These are phyloP conservation scores for Tubulanus polymorphus DNA, from an alignment of 2,888 invertebrate species.

Conservation along the genomic window DNA sequence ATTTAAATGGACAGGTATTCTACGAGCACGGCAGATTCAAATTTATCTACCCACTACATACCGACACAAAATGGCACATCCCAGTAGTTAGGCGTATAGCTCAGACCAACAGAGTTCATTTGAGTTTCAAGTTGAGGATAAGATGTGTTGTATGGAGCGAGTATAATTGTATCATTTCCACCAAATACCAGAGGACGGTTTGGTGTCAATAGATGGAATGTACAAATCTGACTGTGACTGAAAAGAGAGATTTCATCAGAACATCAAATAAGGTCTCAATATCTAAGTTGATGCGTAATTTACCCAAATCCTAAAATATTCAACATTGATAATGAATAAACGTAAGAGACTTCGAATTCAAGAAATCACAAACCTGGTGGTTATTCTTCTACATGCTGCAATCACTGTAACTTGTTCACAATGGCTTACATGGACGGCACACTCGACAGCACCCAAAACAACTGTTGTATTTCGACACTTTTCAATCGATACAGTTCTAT, in stretches of 20 bases:
- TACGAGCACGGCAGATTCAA: background rate
- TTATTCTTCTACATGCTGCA: conserved; percentile 46
- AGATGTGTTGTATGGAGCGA: conserved; percentile 54
- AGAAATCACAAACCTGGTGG: conserved; percentile 30
- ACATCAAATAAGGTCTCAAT: too few relatives aligned
- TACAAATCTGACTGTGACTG: conserved; percentile 50
- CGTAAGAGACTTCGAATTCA: too few relatives aligned
- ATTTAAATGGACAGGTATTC: background rate
- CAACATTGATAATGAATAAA: too few relatives aligned
- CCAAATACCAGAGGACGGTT: conserved; percentile 51
- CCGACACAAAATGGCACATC: conserved; percentile 52
- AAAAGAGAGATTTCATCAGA: too few relatives aligned
- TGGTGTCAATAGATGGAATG: conserved; percentile 52
- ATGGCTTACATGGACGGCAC: conserved; percentile 47
- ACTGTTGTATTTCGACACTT: conserved; percentile 53
- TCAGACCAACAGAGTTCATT: conserved; percentile 45
- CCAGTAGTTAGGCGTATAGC: conserved; percentile 50
- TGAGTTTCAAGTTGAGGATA: conserved; percentile 53
- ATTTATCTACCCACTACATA: conserved; percentile 15
- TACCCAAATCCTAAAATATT: too few relatives aligned
- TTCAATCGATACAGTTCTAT: conserved; percentile 51
- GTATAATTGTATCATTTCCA: conserved; percentile 45
- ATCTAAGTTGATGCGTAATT: too few relatives aligned
- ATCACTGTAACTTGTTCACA: conserved; percentile 53
- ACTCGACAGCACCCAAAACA: conserved; percentile 53